A percentile compares a stretch with the other conserved stretches of the same genome.
Conservation (phyloP, 2,797 vertebrate species). For the Eospalax fontanierii region DNA sequence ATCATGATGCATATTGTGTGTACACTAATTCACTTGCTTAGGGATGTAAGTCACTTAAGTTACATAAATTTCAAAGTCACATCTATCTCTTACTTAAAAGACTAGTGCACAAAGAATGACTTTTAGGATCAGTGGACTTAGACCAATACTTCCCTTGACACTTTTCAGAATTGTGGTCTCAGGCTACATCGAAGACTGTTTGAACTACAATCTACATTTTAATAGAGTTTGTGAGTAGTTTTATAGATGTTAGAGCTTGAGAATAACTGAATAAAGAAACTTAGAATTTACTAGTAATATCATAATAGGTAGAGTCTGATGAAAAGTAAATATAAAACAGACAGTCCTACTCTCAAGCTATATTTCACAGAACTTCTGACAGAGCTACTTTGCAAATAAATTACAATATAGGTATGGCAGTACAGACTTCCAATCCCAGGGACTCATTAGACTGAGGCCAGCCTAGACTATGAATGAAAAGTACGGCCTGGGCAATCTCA, state of each 20-base stretch:
- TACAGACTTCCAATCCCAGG: background rate
- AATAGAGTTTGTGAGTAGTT: background rate
- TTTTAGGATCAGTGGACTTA: background rate
- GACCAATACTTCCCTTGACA: background rate
- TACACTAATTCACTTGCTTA: constrained; percentile 1
- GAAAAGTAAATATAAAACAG: background rate
- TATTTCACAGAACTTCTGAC: background rate
- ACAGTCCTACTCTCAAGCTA: fast-evolving
- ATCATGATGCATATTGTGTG: background rate
- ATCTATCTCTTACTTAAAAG: background rate
- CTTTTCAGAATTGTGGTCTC: background rate
- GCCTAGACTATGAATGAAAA: background rate
- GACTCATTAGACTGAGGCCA: background rate
- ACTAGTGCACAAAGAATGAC: background rate
- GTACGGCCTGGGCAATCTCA: background rate
- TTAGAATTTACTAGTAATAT: background rate
- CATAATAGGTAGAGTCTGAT: background rate
- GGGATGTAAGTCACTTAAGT: background rate
- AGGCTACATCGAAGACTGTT: background rate
- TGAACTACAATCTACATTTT: background rate
- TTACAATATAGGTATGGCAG: background rate
- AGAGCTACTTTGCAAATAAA: background rate
- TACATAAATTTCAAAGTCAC: constrained; percentile 30
- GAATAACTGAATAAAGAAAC: background rate
- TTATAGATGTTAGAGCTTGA: background rate